A percentile compares a stretch with the other conserved stretches of the same genome.
Conservation (phyloP, 2,888 invertebrate species). For the Perizoma flavofasciatum region DNA sequence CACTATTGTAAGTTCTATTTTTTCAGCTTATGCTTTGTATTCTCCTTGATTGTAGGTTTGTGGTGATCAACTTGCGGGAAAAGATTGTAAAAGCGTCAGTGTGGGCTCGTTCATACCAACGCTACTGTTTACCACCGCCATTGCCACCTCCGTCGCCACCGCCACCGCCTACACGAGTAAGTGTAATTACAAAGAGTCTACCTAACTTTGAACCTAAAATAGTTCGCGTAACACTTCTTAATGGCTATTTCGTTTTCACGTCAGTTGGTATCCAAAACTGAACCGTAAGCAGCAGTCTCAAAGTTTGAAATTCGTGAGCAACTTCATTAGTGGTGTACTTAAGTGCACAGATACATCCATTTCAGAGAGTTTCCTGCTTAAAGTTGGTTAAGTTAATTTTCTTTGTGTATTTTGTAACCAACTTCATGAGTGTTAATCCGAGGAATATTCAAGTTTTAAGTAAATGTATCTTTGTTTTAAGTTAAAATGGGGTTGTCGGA, state of each 20-base stretch:
- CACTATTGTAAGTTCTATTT: no score
- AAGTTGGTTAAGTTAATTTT: slow-evolving; percentile 52
- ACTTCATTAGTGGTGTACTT: slow-evolving; percentile 11
- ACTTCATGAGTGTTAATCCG: slow-evolving; percentile 53
- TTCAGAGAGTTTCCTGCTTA: slow-evolving; percentile 31
- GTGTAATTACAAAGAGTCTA: slow-evolving; percentile 11
- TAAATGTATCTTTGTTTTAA: slow-evolving; percentile 26
- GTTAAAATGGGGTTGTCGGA: slow-evolving; percentile 7
- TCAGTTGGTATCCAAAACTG: background rate
- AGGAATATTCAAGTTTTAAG: slow-evolving; percentile 46
- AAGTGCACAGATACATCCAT: slow-evolving; percentile 25
- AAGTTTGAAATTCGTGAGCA: slow-evolving; percentile 16
- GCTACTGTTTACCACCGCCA: no score
- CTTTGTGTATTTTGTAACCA: slow-evolving; percentile 50
- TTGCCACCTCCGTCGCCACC: no score
- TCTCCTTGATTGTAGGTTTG: no score
- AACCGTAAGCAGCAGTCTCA: slow-evolving; percentile 3
- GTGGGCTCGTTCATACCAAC: no score
- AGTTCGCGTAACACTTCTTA: slow-evolving; percentile 16
- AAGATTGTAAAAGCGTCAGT: no score
- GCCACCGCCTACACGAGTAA: background rate
- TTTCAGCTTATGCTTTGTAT: no score
- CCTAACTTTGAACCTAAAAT: slow-evolving; percentile 16
- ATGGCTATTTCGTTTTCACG: slow-evolving; percentile 20
- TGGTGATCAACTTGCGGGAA: no score